Base-by-base conservation (phyloP, 1,140 invertebrate genomes). In the Phortica variegata region DNA sequence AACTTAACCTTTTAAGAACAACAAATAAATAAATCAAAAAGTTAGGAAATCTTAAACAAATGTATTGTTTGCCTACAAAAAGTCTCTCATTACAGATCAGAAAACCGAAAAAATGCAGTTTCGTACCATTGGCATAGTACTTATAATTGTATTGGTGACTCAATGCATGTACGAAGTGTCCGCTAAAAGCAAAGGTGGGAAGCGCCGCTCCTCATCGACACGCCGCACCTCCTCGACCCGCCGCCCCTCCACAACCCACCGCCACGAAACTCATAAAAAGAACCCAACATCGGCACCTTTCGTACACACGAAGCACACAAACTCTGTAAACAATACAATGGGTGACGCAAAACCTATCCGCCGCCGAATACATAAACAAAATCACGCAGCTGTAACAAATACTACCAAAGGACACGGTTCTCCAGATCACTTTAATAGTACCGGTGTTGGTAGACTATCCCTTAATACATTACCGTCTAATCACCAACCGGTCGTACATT, bases 271-370 rank as follows among this genome's bases (percentile, higher is more conserved):
- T n/a, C n/a, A n/a, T n/a, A n/a, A n/a, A n/a, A n/a, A n/a, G n/a
- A n/a, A n/a, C n/a, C n/a, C n/a, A n/a, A n/a, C n/a, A n/a, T n/a
- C n/a, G n/a, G n/a, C n/a, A n/a, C n/a, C n/a, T n/a, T n/a, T n/a
- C n/a, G n/a, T n/a, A n/a, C n/a, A n/a, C n/a, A n/a, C n/a, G n/a
- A n/a, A n/a, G n/a, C n/a, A n/a, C n/a, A 52, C 72, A 1, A 73
- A 75, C 46, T 60, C 65, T 1, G 49, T 60, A 10, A 44, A 36
- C 2, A 71, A 71, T 55, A 53, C 66, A 4, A 49, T 10, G 2
- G 68, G 69, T 9, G 72, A 65, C 0, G 69, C 72, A 2, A 61
- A 45, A 32, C 61, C 72, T 36, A 74, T 74, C 33, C 58, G 9
- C 47, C 60, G 4, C 57, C 60, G n/a, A n/a, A n/a, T n/a, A n/a